Base-by-base conservation (phyloP, 2,113 vertebrate species). In the Zingel zingel region DNA sequence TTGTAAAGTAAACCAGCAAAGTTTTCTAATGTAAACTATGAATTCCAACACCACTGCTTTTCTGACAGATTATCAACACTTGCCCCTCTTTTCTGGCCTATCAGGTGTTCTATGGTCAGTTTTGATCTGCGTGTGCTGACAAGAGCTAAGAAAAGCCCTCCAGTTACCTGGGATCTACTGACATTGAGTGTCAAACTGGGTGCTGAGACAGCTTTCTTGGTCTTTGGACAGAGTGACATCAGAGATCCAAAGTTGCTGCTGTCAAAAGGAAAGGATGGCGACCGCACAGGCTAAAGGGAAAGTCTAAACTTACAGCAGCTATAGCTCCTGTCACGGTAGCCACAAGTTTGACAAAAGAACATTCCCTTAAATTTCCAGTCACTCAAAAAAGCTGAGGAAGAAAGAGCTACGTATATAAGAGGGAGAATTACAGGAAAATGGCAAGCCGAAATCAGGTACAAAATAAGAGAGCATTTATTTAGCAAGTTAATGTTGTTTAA, bases 121-220 rank as follows among this genome's bases (percentile, higher is more conserved):
- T 89, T 75, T 89, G 77, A 79, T 43, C 58, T 25, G 13, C 65
- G 25, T 25, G 84, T 77, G 86, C 72, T 92, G 93, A 92, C 89
- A 89, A 65, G 82, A 47, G 65, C 63, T 83, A 81, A 87, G 84
- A 92, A 91, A 89, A 86, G 66, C 56, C 43, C 63, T 53, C 48
- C 5, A 48, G 74, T 88, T 88, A 90, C 88, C 84, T 91, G 87
- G 54, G 86, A 84, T 90, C 86, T 72, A 82, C 88, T 92, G 91
- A 93, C 86, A 89, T 36, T 71, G 77, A 71, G 77, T 82, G 88
- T 92, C 76, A 90, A 85, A 89, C 81, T 69, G 77, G 87, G 88
- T 90, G 91, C 72, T 90, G 90, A 92, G 90, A 63, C 74, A 79
- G 61, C 45, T 74, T 67, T 23, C 74, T 81, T 82, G 74, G 79